These are phyloP conservation scores for Cepaea nemoralis DNA, from an alignment of 1,140 invertebrate genomes.

Conservation along the genomic window DNA sequence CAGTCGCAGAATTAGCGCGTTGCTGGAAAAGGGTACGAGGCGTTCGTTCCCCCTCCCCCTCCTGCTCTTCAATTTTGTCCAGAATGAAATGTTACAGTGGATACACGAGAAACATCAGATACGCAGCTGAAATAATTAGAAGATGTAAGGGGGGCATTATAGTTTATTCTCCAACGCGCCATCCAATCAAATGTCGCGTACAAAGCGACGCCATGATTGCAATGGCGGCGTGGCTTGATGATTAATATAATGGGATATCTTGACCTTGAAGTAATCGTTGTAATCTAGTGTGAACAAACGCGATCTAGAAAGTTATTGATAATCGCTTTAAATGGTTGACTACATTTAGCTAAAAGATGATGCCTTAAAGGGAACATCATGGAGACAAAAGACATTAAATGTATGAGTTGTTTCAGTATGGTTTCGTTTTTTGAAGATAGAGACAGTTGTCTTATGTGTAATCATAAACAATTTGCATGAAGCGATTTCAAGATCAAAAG, in stretches of 20 bases:
- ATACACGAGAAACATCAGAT: not conserved
- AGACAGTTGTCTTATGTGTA: too few species aligned
- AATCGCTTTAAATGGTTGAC: not conserved
- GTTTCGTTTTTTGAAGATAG: too few species aligned
- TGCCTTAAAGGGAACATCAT: too few species aligned
- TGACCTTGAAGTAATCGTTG: not conserved
- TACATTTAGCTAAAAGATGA: not conserved
- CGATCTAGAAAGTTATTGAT: not conserved
- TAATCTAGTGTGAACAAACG: not conserved
- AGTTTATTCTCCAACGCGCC: not conserved
- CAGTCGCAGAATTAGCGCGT: slow-evolving; percentile 1
- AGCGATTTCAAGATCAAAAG: too few species aligned
- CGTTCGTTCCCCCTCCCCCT: too few species aligned
- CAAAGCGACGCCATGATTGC: not conserved
- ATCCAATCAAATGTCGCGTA: not conserved
- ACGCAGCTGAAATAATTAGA: slow-evolving; percentile 22
- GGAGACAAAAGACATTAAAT: too few species aligned
- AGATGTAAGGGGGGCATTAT: not conserved
- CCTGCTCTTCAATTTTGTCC: not conserved
- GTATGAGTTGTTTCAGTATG: too few species aligned
- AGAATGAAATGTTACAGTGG: not conserved
- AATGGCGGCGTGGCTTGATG: not conserved
- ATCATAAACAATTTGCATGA: too few species aligned
- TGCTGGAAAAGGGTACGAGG: too few species aligned
- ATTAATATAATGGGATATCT: not conserved